Base-by-base conservation (phyloP, 2,888 invertebrate species). In the Nipponacmea schrenckii region DNA sequence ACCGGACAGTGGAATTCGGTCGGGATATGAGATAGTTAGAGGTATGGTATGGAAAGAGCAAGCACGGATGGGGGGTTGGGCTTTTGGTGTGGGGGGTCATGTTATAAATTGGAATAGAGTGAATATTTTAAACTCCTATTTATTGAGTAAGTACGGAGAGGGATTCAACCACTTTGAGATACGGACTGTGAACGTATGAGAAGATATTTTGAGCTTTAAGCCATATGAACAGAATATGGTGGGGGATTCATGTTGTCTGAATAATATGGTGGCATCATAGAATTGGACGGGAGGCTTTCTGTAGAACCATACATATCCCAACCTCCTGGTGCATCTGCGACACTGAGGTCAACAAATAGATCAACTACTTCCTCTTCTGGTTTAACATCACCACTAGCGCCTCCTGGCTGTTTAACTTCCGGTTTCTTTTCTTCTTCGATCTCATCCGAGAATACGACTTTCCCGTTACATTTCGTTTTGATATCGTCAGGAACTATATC, bases 311-410 rank as follows among this genome's bases (percentile, higher is more conserved):
- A 78, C 39, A 80, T 72, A 68, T 77, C 80, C 76, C 81, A 79
- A 75, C 81, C 79, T 0, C 73, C 79, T 0, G 73, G 73, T 5
- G 78, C 75, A 56, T 82, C 81, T 0, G 76, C 80, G 0, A 72
- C 79, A 69, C 83, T 81, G 10, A 84, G 69, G 65, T 85, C 84
- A 62, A 85, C 77, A 72, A 85, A 84, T 27, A 85, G 64, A 71
- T 85, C 84, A 0, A 84, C 83, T 46, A 73, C 70, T 50, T 81
- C 78, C 12, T 85, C 83, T 14, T 81, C 83, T 50, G 75, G 72
- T 39, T 65, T 62, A 24, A 31, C 15, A 8, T 45, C 44, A 10
- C 26, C 27, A 12, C 4, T 48, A 15, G 62, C 66, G 24, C 45
- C 72, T 4, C 27, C 24, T 56, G 48, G 44, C 63, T 65, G 62